phyloP scores from a whole-genome alignment of 2,113 vertebrate species.

The Columbina picui region DNA sequence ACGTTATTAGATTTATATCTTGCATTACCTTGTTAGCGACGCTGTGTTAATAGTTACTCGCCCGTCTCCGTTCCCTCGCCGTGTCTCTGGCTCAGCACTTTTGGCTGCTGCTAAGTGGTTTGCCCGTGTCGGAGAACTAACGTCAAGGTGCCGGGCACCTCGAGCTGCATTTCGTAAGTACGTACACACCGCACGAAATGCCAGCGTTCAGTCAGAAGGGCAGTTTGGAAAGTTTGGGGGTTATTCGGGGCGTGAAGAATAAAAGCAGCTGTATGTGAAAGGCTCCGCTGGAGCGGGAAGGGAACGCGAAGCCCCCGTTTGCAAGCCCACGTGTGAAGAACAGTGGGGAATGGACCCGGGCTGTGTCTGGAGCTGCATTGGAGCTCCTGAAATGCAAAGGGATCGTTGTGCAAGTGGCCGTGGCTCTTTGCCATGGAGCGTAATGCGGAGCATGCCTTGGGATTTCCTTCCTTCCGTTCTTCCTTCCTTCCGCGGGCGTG shows the following conservation, averaged over 20 bases:
- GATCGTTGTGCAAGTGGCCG: not conserved
- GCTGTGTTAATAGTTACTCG: not conserved
- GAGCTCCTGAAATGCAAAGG: not conserved
- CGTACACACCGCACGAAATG: accelerated
- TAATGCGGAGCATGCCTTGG: not conserved
- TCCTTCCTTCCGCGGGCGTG: not conserved
- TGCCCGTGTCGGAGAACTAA: not conserved
- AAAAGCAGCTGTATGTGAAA: not conserved
- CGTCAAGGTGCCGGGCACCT: not conserved
- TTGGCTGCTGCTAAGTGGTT: accelerated
- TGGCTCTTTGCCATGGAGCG: not conserved
- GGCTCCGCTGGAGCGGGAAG: not conserved
- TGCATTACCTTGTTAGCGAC: not conserved
- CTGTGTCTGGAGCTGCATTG: not conserved
- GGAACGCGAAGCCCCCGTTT: accelerated
- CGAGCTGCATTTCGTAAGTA: accelerated
- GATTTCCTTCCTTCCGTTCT: not conserved
- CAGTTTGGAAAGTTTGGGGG: not conserved
- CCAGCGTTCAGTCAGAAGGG: not conserved
- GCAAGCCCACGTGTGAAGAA: not conserved
- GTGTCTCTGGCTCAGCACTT: not conserved
- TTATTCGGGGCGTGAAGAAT: accelerated
- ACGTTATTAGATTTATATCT: not conserved
- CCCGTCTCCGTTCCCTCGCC: not conserved
- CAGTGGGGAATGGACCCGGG: not conserved